phyloP scores from a whole-genome alignment of 2,888 invertebrate genomes.

The Scaptodrosophila latifasciaeformis region DNA sequence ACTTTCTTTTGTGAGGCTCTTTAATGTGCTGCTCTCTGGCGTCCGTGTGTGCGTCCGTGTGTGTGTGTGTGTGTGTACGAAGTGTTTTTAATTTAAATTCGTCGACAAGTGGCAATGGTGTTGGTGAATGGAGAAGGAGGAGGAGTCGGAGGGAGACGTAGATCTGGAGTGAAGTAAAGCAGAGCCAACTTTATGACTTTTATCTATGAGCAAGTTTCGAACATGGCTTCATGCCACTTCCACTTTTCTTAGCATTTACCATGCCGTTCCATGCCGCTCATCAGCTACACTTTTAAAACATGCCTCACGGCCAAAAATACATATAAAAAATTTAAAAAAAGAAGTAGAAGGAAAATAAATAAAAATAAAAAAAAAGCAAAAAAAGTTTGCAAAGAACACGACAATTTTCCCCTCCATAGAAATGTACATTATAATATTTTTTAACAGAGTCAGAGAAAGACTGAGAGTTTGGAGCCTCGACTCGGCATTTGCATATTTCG shows the following conservation, averaged over 20 bases:
- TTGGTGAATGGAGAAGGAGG: neutral
- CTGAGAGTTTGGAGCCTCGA: slow-evolving; percentile 5
- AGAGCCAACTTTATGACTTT: slow-evolving; percentile 56
- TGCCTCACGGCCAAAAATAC: slow-evolving; percentile 57
- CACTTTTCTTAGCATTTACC: too few relatives aligned
- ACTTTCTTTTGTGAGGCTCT: slow-evolving; percentile 8
- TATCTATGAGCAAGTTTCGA: slow-evolving; percentile 53
- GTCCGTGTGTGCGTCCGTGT: too few relatives aligned
- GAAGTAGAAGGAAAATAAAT: too few relatives aligned
- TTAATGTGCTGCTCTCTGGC: slow-evolving; percentile 28
- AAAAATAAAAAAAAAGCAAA: neutral
- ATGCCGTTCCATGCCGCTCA: slow-evolving; percentile 22
- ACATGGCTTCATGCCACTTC: slow-evolving; percentile 17
- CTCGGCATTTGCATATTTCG: slow-evolving; percentile 55
- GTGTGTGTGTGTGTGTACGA: too few relatives aligned
- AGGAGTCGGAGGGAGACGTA: neutral
- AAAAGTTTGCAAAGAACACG: slow-evolving; percentile 35
- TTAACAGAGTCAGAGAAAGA: too few relatives aligned
- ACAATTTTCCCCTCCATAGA: slow-evolving; percentile 59
- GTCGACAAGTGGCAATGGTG: neutral
- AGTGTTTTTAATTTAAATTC: slow-evolving; percentile 35
- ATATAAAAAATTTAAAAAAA: slow-evolving; percentile 32
- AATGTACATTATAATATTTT: slow-evolving; percentile 57
- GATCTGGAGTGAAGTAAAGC: slow-evolving; percentile 1
- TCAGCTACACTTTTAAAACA: slow-evolving; percentile 47